A percentile compares a stretch with the other conserved stretches of the same genome.
Conservation (phyloP, 2,888 invertebrate species). For the Phyllotreta striolata region DNA sequence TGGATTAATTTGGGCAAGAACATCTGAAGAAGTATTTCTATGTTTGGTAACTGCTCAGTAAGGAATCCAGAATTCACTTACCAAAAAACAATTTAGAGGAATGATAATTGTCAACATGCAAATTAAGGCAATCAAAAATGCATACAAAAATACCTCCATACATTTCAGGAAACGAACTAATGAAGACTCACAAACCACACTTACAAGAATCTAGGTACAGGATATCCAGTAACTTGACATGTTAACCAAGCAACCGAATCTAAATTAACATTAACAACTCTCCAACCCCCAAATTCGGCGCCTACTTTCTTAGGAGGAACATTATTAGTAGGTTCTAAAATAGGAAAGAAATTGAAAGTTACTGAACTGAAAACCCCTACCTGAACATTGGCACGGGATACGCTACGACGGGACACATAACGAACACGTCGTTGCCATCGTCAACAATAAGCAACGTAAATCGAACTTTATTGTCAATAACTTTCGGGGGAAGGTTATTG, state of each 20-base stretch:
- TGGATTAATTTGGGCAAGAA: constrained; percentile 1
- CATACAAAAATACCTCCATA: too few species aligned
- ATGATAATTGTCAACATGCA: too few species aligned
- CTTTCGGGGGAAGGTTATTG: constrained; percentile 70
- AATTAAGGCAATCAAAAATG: too few species aligned
- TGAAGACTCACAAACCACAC: constrained; percentile 50
- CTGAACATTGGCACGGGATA: constrained; percentile 60
- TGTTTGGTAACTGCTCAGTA: not conserved
- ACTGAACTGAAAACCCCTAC: constrained; percentile 54
- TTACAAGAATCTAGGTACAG: constrained; percentile 76
- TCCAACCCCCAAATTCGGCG: constrained; percentile 66
- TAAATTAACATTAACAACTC: constrained; percentile 66
- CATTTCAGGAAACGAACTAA: not conserved
- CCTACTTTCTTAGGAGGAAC: constrained; percentile 69
- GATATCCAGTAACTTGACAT: constrained; percentile 75
- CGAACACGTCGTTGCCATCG: constrained; percentile 58
- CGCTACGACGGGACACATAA: constrained; percentile 63
- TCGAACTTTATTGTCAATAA: constrained; percentile 63
- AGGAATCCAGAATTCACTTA: not conserved
- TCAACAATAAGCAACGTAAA: constrained; percentile 63
- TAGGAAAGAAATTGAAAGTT: constrained; percentile 13
- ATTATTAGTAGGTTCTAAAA: constrained; percentile 68
- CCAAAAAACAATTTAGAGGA: not conserved
- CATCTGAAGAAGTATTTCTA: not conserved
- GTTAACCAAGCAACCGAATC: constrained; percentile 68